These are phyloP conservation scores for Isotomurus palustris DNA, from an alignment of 2,888 invertebrate species.

Conservation along the genomic window DNA sequence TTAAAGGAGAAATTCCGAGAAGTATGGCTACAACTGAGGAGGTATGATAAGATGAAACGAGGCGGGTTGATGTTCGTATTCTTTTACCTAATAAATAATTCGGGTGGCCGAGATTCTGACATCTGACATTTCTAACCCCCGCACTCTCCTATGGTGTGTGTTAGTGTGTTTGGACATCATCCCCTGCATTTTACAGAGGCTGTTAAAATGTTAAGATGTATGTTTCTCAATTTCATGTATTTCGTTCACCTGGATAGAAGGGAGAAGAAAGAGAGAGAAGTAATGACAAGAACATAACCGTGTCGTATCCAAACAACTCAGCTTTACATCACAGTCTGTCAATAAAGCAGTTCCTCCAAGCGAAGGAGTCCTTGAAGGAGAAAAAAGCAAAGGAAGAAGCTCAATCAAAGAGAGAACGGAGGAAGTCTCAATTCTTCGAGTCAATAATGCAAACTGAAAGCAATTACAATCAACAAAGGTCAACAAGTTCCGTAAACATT, in stretches of 20 bases:
- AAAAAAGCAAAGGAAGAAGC: conserved; percentile 20
- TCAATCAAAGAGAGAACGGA: conserved; percentile 25
- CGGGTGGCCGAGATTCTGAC: background rate
- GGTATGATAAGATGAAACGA: no score
- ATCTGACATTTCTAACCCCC: no score
- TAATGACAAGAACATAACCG: background rate
- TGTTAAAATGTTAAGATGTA: no score
- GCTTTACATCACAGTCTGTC: conserved; percentile 30
- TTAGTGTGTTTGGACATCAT: no score
- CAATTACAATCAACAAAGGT: conserved; percentile 19
- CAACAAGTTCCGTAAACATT: conserved; percentile 27
- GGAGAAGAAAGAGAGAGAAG: background rate
- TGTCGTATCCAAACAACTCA: conserved; percentile 25
- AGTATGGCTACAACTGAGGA: no score
- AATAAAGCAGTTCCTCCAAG: conserved; percentile 28
- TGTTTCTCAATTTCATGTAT: no score
- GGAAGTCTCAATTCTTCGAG: conserved; percentile 33
- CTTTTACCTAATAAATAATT: background rate
- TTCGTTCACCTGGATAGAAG: no score
- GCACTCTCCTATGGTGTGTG: no score
- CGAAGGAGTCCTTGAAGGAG: conserved; percentile 22
- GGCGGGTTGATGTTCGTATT: no score
- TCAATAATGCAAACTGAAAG: conserved; percentile 23
- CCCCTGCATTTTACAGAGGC: no score
- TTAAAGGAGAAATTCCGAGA: conserved; percentile 36